A percentile compares a stretch with the other conserved stretches of the same genome.
These are phyloP conservation scores for Eonycteris spelaea DNA, from an alignment of 2,113 vertebrate species.

Conservation along the genomic window DNA sequence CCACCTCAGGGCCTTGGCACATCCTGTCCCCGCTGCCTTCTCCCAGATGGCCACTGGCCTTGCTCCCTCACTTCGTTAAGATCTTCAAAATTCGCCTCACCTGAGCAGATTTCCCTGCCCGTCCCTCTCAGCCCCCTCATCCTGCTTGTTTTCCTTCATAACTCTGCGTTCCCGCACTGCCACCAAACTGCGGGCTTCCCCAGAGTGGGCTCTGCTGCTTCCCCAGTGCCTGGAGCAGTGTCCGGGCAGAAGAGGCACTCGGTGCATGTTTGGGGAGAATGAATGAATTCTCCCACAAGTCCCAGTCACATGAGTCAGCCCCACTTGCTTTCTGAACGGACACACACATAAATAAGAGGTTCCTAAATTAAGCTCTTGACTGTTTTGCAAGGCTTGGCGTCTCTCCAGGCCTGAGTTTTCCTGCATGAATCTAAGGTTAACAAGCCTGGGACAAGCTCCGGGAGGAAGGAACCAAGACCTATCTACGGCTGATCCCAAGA, in stretches of 20 bases:
- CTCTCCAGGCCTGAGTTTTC: not conserved
- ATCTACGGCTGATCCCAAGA: too few species aligned
- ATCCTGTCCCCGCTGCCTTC: not conserved
- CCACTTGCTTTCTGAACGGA: not conserved
- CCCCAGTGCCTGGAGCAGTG: not conserved
- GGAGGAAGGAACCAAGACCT: not conserved
- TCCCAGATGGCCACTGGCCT: not conserved
- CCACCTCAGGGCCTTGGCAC: not conserved
- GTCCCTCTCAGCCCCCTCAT: not conserved
- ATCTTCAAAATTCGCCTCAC: not conserved
- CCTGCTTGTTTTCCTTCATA: not conserved
- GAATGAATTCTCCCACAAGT: not conserved
- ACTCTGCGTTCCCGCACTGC: not conserved
- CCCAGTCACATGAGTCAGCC: not conserved
- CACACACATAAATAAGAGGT: not conserved
- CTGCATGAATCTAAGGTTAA: not conserved
- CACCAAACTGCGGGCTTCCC: not conserved
- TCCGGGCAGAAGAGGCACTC: not conserved
- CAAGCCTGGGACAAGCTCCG: not conserved
- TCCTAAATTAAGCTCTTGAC: not conserved
- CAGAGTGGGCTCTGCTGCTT: not conserved
- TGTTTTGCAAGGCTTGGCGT: not conserved
- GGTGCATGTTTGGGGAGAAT: not conserved
- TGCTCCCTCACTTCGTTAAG: not conserved
- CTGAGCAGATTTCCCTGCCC: not conserved